phyloP scores from a whole-genome alignment of 2,797 vertebrate species.

The Chaunax sp. region DNA sequence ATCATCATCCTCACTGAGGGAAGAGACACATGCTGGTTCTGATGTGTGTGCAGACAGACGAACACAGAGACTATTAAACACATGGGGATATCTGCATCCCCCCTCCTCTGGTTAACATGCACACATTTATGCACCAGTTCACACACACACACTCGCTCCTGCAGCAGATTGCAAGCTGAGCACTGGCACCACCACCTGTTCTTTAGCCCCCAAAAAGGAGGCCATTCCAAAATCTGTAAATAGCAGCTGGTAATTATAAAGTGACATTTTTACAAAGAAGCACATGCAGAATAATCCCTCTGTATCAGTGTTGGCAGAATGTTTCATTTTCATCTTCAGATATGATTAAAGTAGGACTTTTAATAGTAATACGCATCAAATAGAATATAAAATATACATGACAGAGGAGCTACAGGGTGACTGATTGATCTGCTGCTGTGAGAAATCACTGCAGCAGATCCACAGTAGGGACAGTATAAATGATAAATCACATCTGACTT shows the following conservation, averaged over 20 bases:
- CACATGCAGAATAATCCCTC: not conserved
- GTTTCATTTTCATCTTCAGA: not conserved
- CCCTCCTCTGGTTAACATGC: not conserved
- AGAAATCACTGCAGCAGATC: not conserved
- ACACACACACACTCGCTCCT: slow-evolving; percentile 1
- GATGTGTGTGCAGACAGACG: not conserved
- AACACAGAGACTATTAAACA: not conserved
- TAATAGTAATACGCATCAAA: not conserved
- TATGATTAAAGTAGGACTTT: not conserved
- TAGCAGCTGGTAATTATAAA: slow-evolving; percentile 61
- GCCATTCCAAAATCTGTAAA: slow-evolving; percentile 66
- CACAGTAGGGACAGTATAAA: not conserved
- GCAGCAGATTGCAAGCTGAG: slow-evolving; percentile 34
- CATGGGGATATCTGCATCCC: no score
- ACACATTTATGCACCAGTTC: not conserved
- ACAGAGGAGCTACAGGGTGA: not conserved
- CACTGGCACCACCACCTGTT: slow-evolving; percentile 64
- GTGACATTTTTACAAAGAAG: slow-evolving; percentile 11
- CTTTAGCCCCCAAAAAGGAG: slow-evolving; percentile 59
- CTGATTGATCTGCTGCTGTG: no score
- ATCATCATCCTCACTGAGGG: slow-evolving; percentile 61
- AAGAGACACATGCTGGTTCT: no score
- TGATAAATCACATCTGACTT: slow-evolving; percentile 35
- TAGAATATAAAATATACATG: not conserved
- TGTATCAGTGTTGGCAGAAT: not conserved